Conservation (phyloP, 2,113 vertebrate genomes). For the Ursus arctos region DNA sequence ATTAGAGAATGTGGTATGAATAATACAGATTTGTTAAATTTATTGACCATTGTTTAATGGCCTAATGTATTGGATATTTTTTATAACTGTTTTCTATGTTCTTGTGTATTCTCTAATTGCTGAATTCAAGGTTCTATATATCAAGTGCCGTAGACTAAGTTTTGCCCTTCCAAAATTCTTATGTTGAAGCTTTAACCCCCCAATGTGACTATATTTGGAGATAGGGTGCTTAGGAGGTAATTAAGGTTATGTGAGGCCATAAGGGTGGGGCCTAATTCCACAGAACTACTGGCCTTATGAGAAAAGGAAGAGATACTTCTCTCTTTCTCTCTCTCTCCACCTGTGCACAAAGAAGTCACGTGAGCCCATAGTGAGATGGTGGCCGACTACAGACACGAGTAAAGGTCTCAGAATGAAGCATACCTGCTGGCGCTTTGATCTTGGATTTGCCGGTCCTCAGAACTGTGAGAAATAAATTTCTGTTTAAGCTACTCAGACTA, state of each 20-base stretch:
- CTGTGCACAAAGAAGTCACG: not conserved
- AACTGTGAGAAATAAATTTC: not conserved
- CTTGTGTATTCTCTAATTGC: not conserved
- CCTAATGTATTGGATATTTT: not conserved
- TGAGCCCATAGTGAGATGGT: not conserved
- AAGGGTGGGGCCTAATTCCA: not conserved
- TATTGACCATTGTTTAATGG: not conserved
- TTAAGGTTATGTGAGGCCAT: not conserved
- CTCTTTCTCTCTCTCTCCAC: not conserved
- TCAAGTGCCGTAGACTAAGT: not conserved
- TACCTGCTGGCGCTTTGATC: not conserved
- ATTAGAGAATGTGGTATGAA: not conserved
- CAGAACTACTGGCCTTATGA: not conserved
- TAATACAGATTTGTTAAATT: not conserved
- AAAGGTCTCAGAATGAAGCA: not conserved
- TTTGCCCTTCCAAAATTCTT: not conserved
- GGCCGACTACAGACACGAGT: not conserved
- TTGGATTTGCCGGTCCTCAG: not conserved
- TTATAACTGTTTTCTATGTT: not conserved
- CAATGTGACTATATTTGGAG: not conserved
- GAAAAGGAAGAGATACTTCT: not conserved
- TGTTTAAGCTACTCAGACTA: not conserved
- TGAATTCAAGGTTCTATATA: not conserved
- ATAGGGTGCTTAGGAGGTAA: not conserved
- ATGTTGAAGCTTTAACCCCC: not conserved